Percentiles rank a stretch among this genome's conserved stretches.
Evolutionary conservation across 2,888 invertebrate genomes (phyloP).

Genomic region (Zaprionus lineosus): DNA sequence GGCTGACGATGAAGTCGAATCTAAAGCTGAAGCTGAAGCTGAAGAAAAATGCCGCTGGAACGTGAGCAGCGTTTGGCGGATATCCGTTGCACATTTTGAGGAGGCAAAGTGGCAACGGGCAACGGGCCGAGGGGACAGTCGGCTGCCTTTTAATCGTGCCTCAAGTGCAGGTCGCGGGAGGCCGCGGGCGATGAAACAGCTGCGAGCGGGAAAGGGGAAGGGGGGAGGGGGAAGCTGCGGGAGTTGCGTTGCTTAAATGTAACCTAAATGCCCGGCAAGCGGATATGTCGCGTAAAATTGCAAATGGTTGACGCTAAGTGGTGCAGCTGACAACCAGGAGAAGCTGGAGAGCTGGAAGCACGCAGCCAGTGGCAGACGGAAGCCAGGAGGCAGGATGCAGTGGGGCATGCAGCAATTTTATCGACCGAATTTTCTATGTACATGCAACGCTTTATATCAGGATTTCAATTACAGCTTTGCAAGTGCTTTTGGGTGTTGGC

Average conservation of each 20-base stretch:
- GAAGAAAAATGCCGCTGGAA: constrained; percentile 68
- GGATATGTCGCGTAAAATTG: constrained; percentile 71
- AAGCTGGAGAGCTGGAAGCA: not conserved
- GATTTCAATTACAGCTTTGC: not conserved
- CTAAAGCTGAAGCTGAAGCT: constrained; percentile 19
- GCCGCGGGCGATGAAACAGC: constrained; percentile 54
- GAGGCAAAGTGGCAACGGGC: not conserved
- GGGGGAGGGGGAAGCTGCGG: constrained; percentile 8
- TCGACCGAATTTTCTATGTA: not conserved
- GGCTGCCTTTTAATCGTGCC: constrained; percentile 35
- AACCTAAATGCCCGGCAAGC: constrained; percentile 72
- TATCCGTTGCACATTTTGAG: constrained; percentile 53
- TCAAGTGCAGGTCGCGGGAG: constrained; percentile 34
- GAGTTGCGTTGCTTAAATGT: constrained; percentile 56
- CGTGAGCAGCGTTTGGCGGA: constrained; percentile 64
- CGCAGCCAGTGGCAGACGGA: too few relatives aligned
- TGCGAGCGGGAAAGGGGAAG: not conserved
- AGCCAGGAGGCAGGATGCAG: constrained; percentile 4
- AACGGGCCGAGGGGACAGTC: not conserved
- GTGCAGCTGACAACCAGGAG: constrained; percentile 21
- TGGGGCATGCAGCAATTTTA: constrained; percentile 1
- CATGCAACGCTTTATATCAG: not conserved
- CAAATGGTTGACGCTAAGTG: constrained; percentile 59
- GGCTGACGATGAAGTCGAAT: constrained; percentile 9
- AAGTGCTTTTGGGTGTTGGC: too few relatives aligned